Evolutionary conservation across 2,888 invertebrate genomes (phyloP), one percentile per base, ranked within the genome.

Genomic region (Drosophila paranaensis): DNA sequence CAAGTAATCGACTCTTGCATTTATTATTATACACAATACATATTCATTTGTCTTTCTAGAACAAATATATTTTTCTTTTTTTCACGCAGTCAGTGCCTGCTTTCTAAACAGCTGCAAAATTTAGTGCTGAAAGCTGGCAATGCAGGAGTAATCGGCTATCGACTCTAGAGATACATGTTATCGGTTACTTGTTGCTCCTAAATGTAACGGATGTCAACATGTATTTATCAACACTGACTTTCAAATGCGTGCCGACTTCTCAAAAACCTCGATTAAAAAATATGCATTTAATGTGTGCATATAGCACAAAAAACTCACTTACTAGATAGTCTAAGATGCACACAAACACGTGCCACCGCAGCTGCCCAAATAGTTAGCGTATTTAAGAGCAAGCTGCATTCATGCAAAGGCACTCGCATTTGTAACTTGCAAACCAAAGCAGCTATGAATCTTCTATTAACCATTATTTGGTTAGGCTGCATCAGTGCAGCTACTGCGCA

Each of bases 1-100:
- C 62, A 70, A 42, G 43, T 62, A 48, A 45, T 66, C 66, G 33
- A 53, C 54, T 63, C 16, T 61, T 58, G 50, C 25, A 75, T 75
- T 71, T 79, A 79, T 75, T 77, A 33, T 50, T 62, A 67, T 71
- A 53, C 76, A 58, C 63, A 75, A 60, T 75, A 75, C 71, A 33
- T 71, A 71, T 62, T 73, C 35, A 35, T 51, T 73, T 51, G 35
- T 61, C 50, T 79, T 79, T 77, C 71, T 79, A 75, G 76, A 75
- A 79, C 46, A 64, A 70, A 56, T 43, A 20, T 63, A 39, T 61
- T 40, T 56, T 70, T 13, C 39, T 25, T 53, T 20, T 20, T 60
- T 55, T 48, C 60, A 61, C 76, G 46, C 64, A 60, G 64, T 62
- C 55, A 62, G 70, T 60, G 50, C 48, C 70, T 65, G 57, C 57